Evolutionary conservation across 2,113 vertebrate species (phyloP).

Genomic region (Neopipo cinnamomea): DNA sequence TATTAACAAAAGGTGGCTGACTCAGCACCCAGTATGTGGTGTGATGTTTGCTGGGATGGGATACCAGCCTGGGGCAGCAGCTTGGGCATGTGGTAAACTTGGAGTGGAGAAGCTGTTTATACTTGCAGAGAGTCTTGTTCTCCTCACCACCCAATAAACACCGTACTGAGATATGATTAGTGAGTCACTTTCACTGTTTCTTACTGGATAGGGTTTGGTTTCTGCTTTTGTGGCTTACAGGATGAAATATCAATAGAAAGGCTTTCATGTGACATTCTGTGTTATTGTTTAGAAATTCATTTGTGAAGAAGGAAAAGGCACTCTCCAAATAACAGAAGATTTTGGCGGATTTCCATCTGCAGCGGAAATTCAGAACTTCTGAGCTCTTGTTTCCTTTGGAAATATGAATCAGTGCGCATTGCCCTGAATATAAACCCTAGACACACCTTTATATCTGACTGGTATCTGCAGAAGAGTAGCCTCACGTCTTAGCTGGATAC

Average conservation of each 20-base stretch:
- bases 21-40: neutral
- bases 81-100: neutral
- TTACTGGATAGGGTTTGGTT: neutral
- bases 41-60: neutral
- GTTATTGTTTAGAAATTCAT: constrained; percentile 43
- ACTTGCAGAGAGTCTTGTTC: neutral
- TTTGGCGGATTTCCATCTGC: neutral
- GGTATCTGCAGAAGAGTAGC: neutral
- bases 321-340: neutral
- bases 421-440: neutral
- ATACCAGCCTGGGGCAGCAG: neutral
- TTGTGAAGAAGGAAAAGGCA: constrained; percentile 57
- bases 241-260: constrained; percentile 8
- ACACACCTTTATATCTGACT: neutral
- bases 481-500: neutral
- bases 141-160: neutral
- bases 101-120: neutral
- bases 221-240: constrained; percentile 16
- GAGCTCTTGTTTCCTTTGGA: constrained; percentile 47
- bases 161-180: rapidly evolving
- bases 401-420: neutral
- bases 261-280: constrained; percentile 40
- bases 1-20: neutral
- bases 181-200: constrained; percentile 21
- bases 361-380: constrained; percentile 9